A percentile compares a stretch with the other conserved stretches of the same genome.
These are phyloP conservation scores for Pterocles orientalis DNA, from an alignment of 2,113 vertebrate species.

Conservation along the genomic window DNA sequence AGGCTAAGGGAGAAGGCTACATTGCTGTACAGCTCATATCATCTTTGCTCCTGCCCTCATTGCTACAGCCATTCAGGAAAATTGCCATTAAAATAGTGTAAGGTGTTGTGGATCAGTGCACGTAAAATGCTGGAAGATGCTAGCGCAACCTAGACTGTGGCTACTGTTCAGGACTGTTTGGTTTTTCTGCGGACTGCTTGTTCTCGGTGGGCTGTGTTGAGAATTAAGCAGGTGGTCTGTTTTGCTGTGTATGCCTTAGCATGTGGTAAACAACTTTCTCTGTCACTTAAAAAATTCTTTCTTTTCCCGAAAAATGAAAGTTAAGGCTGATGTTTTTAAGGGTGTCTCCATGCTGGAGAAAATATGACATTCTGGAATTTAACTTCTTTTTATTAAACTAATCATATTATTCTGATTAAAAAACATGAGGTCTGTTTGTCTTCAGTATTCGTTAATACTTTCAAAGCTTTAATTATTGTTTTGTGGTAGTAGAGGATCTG, in stretches of 20 bases:
- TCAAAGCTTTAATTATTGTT: not conserved
- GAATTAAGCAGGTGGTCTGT: not conserved
- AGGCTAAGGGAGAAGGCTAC: not conserved
- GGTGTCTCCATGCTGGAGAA: not conserved
- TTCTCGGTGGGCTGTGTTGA: not conserved
- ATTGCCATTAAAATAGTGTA: not conserved
- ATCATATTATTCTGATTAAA: not conserved
- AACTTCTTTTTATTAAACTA: not conserved
- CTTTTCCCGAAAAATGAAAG: not conserved
- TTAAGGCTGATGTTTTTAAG: not conserved
- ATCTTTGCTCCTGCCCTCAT: not conserved
- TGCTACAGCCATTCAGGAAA: not conserved
- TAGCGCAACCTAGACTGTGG: not conserved
- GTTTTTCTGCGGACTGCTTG: not conserved
- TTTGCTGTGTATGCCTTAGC: not conserved
- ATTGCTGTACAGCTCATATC: not conserved
- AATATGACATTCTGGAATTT: not conserved
- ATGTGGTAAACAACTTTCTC: not conserved
- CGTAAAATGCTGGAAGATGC: not conserved
- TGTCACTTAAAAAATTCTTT: not conserved
- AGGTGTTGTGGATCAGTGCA: not conserved
- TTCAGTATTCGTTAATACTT: not conserved
- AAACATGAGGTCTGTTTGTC: not conserved
- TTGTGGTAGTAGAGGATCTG: not conserved
- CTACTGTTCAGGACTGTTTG: not conserved